A percentile compares a stretch with the other conserved stretches of the same genome.
These are phyloP conservation scores for Dicyrtomina minuta DNA, from an alignment of 2,888 invertebrate species.

Conservation along the genomic window DNA sequence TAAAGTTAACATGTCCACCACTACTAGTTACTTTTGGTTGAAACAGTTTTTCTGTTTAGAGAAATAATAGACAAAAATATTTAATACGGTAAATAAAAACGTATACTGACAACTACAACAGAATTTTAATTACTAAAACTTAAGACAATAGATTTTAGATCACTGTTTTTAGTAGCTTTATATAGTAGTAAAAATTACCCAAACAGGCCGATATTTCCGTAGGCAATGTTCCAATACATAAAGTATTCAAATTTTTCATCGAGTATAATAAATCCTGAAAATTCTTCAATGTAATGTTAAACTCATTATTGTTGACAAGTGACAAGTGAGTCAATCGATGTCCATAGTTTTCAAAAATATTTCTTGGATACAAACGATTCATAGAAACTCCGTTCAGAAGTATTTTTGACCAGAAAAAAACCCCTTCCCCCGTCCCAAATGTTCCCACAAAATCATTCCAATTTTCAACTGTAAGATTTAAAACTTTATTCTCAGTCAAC, in stretches of 20 bases:
- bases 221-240: conserved; percentile 17
- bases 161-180: no score
- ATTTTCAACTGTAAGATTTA: conserved; percentile 16
- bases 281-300: conserved; percentile 6
- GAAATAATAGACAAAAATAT: background rate
- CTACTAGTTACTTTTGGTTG: background rate
- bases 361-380: conserved; percentile 7
- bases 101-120: background rate
- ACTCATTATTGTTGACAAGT: conserved; percentile 1
- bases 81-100: background rate
- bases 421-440: conserved; percentile 1
- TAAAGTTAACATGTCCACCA: background rate
- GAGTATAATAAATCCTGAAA: conserved; percentile 10
- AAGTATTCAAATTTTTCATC: conserved; percentile 3
- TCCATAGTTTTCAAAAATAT: conserved; percentile 21
- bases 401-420: conserved; percentile 17
- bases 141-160: no score
- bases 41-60: background rate
- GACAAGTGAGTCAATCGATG: conserved; percentile 2
- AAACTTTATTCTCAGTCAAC: background rate
- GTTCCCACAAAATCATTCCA: conserved; percentile 20
- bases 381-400: conserved; percentile 8
- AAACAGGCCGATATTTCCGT: conserved; percentile 21
- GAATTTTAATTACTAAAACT: no score
- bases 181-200: no score